Evolutionary conservation across 2,113 vertebrate species (phyloP).

Genomic region (Trochalopteron elliotii): DNA sequence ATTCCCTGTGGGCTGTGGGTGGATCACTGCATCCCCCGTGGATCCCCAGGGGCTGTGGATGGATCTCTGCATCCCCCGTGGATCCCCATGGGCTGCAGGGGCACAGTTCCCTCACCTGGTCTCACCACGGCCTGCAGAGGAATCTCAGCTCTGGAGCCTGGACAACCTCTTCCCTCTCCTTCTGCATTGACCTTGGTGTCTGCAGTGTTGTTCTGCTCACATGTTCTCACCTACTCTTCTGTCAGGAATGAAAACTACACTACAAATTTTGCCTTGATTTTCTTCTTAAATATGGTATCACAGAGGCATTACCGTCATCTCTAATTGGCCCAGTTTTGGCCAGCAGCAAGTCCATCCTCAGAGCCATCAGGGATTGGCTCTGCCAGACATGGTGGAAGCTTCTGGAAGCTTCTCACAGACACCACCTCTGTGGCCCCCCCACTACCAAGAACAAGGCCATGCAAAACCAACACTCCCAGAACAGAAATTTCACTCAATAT

Average conservation of each 20-base stretch:
- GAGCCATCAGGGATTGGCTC: not conserved
- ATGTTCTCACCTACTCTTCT: not conserved
- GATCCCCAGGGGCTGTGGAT: not conserved
- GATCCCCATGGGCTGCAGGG: not conserved
- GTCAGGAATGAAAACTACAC: not conserved
- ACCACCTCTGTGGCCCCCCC: fast-evolving
- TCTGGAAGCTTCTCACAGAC: not conserved
- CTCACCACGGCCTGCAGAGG: not conserved
- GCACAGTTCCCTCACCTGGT: not conserved
- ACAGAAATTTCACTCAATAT: not conserved
- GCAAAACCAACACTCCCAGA: not conserved
- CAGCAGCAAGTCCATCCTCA: not conserved
- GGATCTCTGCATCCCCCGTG: not conserved
- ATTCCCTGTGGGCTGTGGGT: not conserved
- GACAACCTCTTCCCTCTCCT: not conserved
- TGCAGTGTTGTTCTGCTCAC: not conserved
- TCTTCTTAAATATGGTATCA: too few species aligned
- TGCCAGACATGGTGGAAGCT: not conserved
- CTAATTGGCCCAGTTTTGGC: not conserved
- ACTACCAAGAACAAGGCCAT: fast-evolving
- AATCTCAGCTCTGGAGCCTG: fast-evolving
- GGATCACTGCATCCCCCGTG: not conserved
- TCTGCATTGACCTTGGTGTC: not conserved
- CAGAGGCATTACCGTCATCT: too few species aligned
- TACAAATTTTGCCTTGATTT: not conserved